Base-by-base conservation (phyloP, 2,797 vertebrate species). In the Sorex maritimensis region DNA sequence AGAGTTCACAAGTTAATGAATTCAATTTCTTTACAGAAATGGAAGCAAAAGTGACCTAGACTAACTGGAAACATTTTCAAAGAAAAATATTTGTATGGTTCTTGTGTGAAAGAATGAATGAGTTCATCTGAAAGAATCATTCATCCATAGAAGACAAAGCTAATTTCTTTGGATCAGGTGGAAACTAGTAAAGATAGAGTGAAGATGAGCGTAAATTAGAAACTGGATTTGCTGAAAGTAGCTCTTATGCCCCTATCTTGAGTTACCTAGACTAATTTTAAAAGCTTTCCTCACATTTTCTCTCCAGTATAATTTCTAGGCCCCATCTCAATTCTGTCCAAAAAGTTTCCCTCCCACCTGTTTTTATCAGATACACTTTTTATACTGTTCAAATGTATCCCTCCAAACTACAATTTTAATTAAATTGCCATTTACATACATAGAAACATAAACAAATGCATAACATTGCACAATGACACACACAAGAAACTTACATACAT, bases 391-490 rank as follows among this genome's bases (percentile, higher is more conserved):
- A 84, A 52, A 81, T 24, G 41, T 61, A 79, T 91, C 3, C 6
- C 21, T 69, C 88, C 81, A 79, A 93, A 58, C 91, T 30, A 30
- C 7, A 81, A 34, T 44, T 49, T 67, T 41, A 82, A 2, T 80
- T 84, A 67, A 58, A 28, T 91, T 49, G 7, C 2, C 41, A 44
- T 44, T 44, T 44, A 44, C 41, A 44, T 44, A 44, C 23, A 63
- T 13, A 69, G 2, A 15, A 6, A 30, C 0, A 38, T 0, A 41
- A 19, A 24, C 5, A 24, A 55, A 55, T 55, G 52, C 11, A 12
- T 55, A 55, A 55, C 52, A 55, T 12, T 55, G 15, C 14, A 21
- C 17, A n/a, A 30, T 11, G 63, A 38, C 49, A 86, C 13, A 44
- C 12, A 58, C 12, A 46, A 83, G 65, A 38, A 71, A 88, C 49